Percentiles rank a stretch among this genome's conserved stretches.
Conservation (phyloP, 2,888 invertebrate species). For the Dasysyrphus albostriatus region DNA sequence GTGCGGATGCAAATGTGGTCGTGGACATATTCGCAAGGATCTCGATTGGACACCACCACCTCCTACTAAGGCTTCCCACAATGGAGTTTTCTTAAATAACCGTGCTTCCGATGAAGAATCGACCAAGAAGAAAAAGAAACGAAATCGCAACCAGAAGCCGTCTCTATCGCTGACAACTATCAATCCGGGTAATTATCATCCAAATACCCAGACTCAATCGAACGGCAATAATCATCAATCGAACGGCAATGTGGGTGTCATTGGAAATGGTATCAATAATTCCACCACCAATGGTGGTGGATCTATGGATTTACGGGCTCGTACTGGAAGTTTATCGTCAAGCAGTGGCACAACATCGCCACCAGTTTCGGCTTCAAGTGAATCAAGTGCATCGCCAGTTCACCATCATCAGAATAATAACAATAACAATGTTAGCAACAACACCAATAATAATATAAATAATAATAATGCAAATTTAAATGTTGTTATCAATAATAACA, state of each 20-base stretch:
- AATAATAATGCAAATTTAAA: slow-evolving; percentile 62
- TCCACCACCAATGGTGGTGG: slow-evolving; percentile 72
- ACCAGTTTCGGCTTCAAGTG: slow-evolving; percentile 90
- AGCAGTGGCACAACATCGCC: slow-evolving; percentile 92
- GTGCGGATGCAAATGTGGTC: slow-evolving; percentile 96
- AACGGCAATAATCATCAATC: slow-evolving; percentile 73
- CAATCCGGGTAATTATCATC: slow-evolving; percentile 81
- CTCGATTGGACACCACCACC: slow-evolving; percentile 94
- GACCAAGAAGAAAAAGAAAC: slow-evolving; percentile 88
- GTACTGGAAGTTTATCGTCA: slow-evolving; percentile 91
- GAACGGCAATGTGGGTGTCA: slow-evolving; percentile 81
- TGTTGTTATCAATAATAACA: slow-evolving; percentile 75
- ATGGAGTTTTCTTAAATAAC: slow-evolving; percentile 75
- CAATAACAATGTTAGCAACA: slow-evolving; percentile 64
- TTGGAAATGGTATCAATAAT: slow-evolving; percentile 77
- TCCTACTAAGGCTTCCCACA: slow-evolving; percentile 74
- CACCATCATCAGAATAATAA: slow-evolving; percentile 77
- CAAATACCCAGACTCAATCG: slow-evolving; percentile 78
- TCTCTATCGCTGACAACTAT: slow-evolving; percentile 86
- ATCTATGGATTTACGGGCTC: slow-evolving; percentile 85
- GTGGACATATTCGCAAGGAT: slow-evolving; percentile 97
- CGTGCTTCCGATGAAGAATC: slow-evolving; percentile 84
- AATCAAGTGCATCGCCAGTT: slow-evolving; percentile 81
- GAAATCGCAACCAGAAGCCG: slow-evolving; percentile 88
- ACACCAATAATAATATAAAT: background rate